Evolutionary conservation across 2,113 vertebrate species (phyloP).

Genomic region (Apteryx mantelli): DNA sequence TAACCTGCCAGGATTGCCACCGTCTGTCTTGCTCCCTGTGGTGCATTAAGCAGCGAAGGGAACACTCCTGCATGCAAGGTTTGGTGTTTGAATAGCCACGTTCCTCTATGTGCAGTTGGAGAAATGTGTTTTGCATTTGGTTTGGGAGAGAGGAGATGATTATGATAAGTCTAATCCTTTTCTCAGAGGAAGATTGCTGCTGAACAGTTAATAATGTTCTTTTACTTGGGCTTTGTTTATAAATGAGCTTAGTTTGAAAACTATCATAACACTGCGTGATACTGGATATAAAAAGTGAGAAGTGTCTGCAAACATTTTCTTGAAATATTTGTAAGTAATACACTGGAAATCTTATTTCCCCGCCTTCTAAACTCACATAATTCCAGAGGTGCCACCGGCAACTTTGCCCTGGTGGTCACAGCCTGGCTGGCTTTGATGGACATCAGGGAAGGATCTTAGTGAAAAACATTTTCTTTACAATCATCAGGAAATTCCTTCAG

Average conservation of each 20-base stretch:
- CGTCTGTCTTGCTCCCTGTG: accelerated
- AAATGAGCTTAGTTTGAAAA: not conserved
- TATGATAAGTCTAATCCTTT: not conserved
- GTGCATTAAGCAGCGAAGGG: not conserved
- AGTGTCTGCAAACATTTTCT: not conserved
- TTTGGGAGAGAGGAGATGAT: not conserved
- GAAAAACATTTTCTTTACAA: not conserved
- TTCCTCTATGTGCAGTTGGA: not conserved
- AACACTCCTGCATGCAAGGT: not conserved
- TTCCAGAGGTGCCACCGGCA: not conserved
- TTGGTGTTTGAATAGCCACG: accelerated
- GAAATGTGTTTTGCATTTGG: not conserved
- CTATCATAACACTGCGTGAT: not conserved
- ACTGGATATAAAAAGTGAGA: not conserved
- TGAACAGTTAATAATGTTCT: not conserved
- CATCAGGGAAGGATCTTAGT: not conserved
- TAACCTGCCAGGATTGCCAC: accelerated
- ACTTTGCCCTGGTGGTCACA: not conserved
- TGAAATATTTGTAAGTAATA: not conserved
- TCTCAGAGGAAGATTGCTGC: not conserved
- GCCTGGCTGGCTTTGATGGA: not conserved
- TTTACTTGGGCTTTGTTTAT: conserved; percentile 24
- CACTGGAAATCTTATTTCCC: not conserved
- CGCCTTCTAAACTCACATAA: not conserved
- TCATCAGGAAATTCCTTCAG: conserved; percentile 7